phyloP scores from a whole-genome alignment of 2,888 invertebrate genomes.

The Vanessa cardui region DNA sequence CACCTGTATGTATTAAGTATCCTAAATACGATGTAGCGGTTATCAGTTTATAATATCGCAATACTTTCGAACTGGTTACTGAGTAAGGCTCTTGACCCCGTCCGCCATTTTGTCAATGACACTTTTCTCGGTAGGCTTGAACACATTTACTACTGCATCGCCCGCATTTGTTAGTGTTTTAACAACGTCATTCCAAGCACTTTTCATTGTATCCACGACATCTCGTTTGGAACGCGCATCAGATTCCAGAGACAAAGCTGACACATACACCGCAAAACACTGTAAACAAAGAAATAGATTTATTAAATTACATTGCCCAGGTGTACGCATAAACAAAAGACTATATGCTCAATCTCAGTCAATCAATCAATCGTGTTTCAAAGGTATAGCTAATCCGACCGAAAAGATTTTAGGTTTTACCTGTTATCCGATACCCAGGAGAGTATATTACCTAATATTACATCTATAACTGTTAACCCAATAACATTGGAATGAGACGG shows the following conservation, averaged over 20 bases:
- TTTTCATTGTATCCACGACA: constrained; percentile 70
- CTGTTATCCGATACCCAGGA: no score
- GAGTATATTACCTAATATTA: no score
- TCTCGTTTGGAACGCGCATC: constrained; percentile 57
- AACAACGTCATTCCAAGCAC: constrained; percentile 67
- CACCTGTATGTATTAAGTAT: constrained; percentile 12
- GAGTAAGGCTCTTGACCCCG: constrained; percentile 55
- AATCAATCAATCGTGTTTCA: no score
- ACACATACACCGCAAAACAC: constrained; percentile 35
- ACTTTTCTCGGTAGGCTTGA: constrained; percentile 72
- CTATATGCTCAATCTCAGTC: no score
- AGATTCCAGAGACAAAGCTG: constrained; percentile 53
- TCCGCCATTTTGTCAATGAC: constrained; percentile 65
- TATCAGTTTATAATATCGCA: constrained; percentile 5
- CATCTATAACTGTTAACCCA: no score
- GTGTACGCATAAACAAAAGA: no score
- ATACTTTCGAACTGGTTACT: constrained; percentile 46
- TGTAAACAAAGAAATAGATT: constrained; percentile 16
- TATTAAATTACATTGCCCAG: no score
- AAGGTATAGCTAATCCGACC: no score
- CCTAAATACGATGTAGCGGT: constrained; percentile 7
- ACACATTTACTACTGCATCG: constrained; percentile 70
- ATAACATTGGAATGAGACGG: no score
- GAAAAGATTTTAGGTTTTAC: no score
- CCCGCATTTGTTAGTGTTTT: constrained; percentile 66